Evolutionary conservation across 2,888 invertebrate species (phyloP).

Genomic region (Eristalinus aeneus): DNA sequence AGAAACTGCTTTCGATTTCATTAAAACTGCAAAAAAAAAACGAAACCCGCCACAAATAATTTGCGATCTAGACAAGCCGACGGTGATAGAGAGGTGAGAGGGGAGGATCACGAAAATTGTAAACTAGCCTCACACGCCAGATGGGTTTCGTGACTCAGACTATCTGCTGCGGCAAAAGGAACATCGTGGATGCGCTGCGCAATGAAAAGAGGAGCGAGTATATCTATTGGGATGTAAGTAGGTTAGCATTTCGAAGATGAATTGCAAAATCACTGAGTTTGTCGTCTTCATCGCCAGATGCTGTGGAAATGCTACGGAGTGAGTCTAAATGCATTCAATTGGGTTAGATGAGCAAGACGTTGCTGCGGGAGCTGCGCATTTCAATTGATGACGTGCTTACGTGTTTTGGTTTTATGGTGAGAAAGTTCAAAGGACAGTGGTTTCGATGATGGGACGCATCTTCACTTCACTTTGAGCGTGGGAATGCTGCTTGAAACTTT

Average conservation of each 20-base stretch:
- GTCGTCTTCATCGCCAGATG: background rate
- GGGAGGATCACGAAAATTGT: conserved; percentile 32
- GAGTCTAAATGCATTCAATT: background rate
- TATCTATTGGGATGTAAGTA: conserved; percentile 20
- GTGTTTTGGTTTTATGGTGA: background rate
- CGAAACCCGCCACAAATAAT: conserved; percentile 1
- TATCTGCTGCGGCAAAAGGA: background rate
- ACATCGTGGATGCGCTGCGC: background rate
- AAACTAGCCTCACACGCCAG: conserved; percentile 5
- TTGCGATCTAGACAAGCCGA: background rate
- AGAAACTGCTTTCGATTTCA: conserved; percentile 45
- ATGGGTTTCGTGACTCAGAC: conserved; percentile 28
- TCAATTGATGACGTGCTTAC: conserved; percentile 1
- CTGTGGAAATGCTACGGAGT: background rate
- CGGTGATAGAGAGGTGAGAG: background rate
- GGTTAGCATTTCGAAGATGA: conserved; percentile 35
- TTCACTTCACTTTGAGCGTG: background rate
- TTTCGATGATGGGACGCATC: background rate
- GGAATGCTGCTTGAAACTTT: background rate
- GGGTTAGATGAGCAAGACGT: background rate
- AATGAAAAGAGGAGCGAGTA: background rate
- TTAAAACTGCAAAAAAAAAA: background rate
- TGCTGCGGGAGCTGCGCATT: background rate
- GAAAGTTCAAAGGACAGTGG: conserved; percentile 5
- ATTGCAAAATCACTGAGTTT: conserved; percentile 1